phyloP scores from a whole-genome alignment of 1,140 invertebrate species.

The Brachionus asplanchnoidis region DNA sequence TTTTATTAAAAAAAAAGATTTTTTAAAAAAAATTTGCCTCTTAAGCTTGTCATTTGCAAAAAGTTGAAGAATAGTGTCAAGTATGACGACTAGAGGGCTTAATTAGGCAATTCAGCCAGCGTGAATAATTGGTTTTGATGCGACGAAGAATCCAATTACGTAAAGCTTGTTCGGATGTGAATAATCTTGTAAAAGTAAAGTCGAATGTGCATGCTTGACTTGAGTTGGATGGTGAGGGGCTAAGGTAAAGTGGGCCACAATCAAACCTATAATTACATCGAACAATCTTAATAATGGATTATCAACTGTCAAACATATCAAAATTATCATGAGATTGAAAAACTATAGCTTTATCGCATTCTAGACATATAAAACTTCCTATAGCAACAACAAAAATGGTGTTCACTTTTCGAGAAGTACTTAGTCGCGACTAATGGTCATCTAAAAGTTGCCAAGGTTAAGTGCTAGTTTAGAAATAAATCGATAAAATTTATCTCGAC shows the following conservation, averaged over 20 bases:
- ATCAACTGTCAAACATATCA: constrained; percentile 37
- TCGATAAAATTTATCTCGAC: constrained; percentile 19
- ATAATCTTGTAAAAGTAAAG: constrained; percentile 1
- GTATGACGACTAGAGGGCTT: background rate
- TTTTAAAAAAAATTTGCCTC: too few relatives aligned
- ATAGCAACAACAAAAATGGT: background rate
- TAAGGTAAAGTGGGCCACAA: background rate
- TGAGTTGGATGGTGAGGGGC: background rate
- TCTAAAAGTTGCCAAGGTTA: background rate
- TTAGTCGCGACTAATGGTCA: constrained; percentile 16
- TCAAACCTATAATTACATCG: constrained; percentile 19
- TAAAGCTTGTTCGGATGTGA: constrained; percentile 15
- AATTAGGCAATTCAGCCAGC: background rate
- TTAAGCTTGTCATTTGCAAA: too few relatives aligned
- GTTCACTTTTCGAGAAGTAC: background rate
- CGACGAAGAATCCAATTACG: constrained; percentile 6
- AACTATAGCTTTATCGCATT: constrained; percentile 1
- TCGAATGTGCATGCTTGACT: background rate
- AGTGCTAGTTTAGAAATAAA: background rate
- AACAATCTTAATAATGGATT: constrained; percentile 24
- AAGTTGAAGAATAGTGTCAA: background rate
- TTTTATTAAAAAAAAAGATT: too few relatives aligned
- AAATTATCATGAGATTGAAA: constrained; percentile 28
- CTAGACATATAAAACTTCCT: constrained; percentile 5
- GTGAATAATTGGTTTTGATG: background rate